Conservation (phyloP, 2,888 invertebrate species). For the Entomobrya proxima region DNA sequence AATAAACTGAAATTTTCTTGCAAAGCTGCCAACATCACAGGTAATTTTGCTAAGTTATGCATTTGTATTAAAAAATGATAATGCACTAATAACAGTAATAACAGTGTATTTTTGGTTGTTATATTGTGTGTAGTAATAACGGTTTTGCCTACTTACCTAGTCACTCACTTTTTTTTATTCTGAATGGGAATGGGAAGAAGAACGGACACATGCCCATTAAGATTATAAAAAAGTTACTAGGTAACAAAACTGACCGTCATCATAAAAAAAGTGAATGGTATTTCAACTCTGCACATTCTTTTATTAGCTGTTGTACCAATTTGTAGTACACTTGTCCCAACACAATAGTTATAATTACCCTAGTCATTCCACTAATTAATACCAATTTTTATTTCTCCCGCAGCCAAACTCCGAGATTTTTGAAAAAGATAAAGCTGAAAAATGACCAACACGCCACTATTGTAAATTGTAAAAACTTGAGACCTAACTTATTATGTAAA, state of each 20-base stretch:
- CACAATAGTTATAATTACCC: neutral
- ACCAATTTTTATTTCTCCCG: neutral
- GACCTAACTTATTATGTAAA: too few species aligned
- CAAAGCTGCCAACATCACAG: too few species aligned
- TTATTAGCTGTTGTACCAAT: neutral
- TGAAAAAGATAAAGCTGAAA: neutral
- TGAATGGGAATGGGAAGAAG: conserved; percentile 9
- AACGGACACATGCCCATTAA: conserved; percentile 13
- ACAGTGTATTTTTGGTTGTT: too few species aligned
- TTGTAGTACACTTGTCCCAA: neutral
- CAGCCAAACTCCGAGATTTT: neutral
- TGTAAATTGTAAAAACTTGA: neutral
- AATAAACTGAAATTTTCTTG: too few species aligned
- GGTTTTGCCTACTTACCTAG: too few species aligned
- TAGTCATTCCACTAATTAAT: neutral
- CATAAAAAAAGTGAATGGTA: conserved; percentile 6
- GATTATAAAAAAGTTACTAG: neutral
- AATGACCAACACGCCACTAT: neutral
- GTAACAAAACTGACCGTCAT: neutral
- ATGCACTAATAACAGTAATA: too few species aligned
- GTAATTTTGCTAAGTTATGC: too few species aligned
- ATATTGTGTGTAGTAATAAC: too few species aligned
- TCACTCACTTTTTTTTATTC: neutral
- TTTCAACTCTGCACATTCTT: neutral
- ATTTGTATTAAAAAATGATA: too few species aligned